Conservation (phyloP, 2,113 vertebrate genomes). For the Cairina moschata region DNA sequence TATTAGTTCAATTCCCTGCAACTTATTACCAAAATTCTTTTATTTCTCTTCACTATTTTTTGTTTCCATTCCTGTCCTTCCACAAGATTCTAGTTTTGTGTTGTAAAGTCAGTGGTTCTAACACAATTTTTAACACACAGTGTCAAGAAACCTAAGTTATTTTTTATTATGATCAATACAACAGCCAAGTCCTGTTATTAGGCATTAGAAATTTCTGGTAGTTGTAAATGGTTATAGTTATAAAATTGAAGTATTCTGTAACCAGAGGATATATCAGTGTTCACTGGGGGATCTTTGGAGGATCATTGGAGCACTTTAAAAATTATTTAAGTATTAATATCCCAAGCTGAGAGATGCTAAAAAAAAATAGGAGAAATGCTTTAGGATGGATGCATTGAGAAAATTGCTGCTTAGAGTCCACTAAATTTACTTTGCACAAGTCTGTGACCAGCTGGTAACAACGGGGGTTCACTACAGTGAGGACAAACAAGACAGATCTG, state of each 20-base stretch:
- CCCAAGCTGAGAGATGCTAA: background rate
- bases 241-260: background rate
- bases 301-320: background rate
- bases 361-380: background rate
- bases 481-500: background rate
- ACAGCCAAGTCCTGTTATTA: background rate
- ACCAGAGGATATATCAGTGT: background rate
- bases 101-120: background rate
- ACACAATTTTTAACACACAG: background rate
- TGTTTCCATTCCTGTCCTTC: background rate
- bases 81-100: background rate
- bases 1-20: background rate
- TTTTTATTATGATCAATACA: background rate
- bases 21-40: background rate
- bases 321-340: background rate
- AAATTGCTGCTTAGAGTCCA: background rate
- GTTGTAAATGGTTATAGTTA: background rate
- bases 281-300: background rate
- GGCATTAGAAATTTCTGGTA: background rate
- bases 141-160: rapidly evolving
- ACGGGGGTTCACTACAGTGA: background rate
- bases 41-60: background rate
- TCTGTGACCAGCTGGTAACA: background rate
- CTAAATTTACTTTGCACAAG: background rate
- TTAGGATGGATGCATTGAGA: background rate